These are phyloP conservation scores for Watsonalla cultraria DNA, from an alignment of 2,888 invertebrate species.

Conservation along the genomic window DNA sequence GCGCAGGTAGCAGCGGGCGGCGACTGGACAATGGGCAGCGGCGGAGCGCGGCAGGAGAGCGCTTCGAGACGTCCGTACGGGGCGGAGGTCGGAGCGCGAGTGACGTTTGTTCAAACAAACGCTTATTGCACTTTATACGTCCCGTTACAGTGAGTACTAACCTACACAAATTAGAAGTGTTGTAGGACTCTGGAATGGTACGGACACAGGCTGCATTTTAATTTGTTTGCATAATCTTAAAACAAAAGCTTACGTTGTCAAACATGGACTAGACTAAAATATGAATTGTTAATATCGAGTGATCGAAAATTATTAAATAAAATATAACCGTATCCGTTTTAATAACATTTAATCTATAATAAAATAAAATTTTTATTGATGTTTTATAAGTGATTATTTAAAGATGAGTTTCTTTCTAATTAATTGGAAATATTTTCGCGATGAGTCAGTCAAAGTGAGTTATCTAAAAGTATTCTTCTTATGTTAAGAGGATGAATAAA, in stretches of 20 bases:
- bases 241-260: conserved; percentile 41
- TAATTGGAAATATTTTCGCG: background rate
- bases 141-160: conserved; percentile 53
- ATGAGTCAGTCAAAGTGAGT: background rate
- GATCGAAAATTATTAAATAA: background rate
- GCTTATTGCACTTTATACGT: conserved; percentile 54
- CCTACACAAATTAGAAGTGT: conserved; percentile 42
- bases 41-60: too few relatives aligned
- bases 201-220: conserved; percentile 39
- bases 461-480: too few relatives aligned
- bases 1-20: too few relatives aligned
- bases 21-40: too few relatives aligned
- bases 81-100: too few relatives aligned
- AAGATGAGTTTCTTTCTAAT: background rate
- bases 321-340: background rate
- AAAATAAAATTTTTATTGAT: background rate
- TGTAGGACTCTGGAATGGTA: conserved; percentile 19
- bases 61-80: too few relatives aligned
- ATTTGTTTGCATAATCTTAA: conserved; percentile 54
- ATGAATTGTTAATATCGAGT: conserved; percentile 12
- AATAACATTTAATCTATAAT: background rate
- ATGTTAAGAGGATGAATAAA: too few relatives aligned
- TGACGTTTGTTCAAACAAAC: conserved; percentile 48
- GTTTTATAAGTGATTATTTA: background rate
- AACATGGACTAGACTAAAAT: conserved; percentile 13